phyloP scores from a whole-genome alignment of 2,888 invertebrate species.

The Nomada ruficornis region DNA sequence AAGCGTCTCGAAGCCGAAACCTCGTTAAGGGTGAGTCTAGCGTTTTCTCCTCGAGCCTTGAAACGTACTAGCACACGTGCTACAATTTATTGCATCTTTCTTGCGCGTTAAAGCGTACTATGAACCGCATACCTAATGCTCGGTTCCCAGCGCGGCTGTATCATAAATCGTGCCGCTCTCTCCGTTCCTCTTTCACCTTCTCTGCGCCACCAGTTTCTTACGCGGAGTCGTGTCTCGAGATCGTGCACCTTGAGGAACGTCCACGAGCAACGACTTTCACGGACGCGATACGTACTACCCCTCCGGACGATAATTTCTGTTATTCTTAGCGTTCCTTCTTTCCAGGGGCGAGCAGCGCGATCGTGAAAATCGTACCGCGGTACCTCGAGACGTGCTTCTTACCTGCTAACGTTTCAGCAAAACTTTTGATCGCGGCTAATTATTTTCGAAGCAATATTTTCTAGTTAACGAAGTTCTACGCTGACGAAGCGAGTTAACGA shows the following conservation, averaged over 20 bases:
- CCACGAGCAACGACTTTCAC: conserved; percentile 36
- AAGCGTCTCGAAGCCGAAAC: conserved; percentile 31
- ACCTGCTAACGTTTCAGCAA: not conserved
- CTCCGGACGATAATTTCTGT: conserved; percentile 21
- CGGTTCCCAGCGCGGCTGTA: conserved; percentile 73
- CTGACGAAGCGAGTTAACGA: not conserved
- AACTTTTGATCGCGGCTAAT: conserved; percentile 1
- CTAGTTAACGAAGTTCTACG: not conserved
- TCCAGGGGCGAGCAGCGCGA: not conserved
- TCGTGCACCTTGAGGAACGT: conserved; percentile 45
- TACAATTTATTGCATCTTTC: conserved; percentile 80
- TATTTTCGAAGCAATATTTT: conserved; percentile 1
- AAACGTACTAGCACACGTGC: conserved; percentile 72
- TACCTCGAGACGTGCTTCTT: not conserved
- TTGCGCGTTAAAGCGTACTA: conserved; percentile 78
- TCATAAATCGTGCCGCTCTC: conserved; percentile 75
- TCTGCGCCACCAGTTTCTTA: conserved; percentile 53
- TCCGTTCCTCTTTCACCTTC: conserved; percentile 43
- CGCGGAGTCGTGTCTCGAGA: conserved; percentile 44
- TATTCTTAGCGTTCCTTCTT: not conserved
- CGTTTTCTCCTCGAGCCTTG: conserved; percentile 41
- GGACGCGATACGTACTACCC: conserved; percentile 29
- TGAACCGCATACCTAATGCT: conserved; percentile 78
- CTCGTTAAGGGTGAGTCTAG: conserved; percentile 64
- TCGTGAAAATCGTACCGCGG: not conserved